Conservation (phyloP, 2,113 vertebrate species). For the Sturnus vulgaris region DNA sequence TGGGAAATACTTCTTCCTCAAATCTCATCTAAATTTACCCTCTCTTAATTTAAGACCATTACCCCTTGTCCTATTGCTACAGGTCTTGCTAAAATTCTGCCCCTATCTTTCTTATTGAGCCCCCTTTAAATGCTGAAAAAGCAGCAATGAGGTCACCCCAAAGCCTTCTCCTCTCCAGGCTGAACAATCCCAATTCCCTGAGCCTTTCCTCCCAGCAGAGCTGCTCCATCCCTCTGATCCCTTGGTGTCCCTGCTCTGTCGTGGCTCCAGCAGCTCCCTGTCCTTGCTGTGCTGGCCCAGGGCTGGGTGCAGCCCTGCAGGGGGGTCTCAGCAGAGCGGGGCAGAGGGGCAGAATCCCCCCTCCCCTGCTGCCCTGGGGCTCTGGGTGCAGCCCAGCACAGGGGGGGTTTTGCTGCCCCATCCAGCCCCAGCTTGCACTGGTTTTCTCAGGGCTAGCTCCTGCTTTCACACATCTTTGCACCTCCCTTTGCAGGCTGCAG, state of each 20-base stretch:
- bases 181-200: neutral
- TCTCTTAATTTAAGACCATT: neutral
- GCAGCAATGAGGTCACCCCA: accelerated
- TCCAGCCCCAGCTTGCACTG: neutral
- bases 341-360: neutral
- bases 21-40: neutral
- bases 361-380: neutral
- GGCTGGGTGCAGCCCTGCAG: neutral
- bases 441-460: neutral
- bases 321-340: no score
- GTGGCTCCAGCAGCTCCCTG: neutral
- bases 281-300: neutral
- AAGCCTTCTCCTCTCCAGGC: neutral
- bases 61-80: neutral
- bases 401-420: neutral
- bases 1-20: neutral
- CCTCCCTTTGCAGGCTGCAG: neutral
- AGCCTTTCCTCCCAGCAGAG: neutral
- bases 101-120: neutral
- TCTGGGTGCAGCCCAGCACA: neutral
- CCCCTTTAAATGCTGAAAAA: neutral
- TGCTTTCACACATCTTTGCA: neutral
- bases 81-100: neutral
- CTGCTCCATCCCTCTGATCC: neutral
- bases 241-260: neutral